These are phyloP conservation scores for Cricetomys ansorgei DNA, from an alignment of 2,113 vertebrate genomes.

Conservation along the genomic window DNA sequence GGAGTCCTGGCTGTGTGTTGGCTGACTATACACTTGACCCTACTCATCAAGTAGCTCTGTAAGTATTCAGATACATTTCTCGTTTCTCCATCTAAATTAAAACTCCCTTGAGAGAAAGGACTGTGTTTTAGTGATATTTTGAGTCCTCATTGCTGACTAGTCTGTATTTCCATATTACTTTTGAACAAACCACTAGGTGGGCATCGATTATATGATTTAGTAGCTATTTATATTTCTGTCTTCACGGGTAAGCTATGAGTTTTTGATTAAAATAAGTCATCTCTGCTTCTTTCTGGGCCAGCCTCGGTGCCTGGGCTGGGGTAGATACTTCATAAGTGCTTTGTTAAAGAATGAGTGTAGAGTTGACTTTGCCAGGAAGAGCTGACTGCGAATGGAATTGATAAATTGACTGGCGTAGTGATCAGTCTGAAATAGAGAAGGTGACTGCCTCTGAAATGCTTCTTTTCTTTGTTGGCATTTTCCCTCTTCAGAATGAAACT, in stretches of 20 bases:
- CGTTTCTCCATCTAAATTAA: not conserved
- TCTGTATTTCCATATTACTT: not conserved
- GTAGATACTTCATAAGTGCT: slow-evolving; percentile 7
- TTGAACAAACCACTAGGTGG: not conserved
- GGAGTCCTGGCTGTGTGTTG: not conserved
- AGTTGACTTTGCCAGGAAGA: slow-evolving; percentile 8
- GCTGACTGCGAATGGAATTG: slow-evolving; percentile 35
- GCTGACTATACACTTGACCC: not conserved
- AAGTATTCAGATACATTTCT: not conserved
- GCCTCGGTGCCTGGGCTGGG: not conserved
- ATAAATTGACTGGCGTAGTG: slow-evolving; percentile 28
- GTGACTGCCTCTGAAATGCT: slow-evolving; percentile 43
- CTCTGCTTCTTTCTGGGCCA: not conserved
- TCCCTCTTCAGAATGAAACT: slow-evolving; percentile 54
- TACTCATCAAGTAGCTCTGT: not conserved
- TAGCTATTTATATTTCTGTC: slow-evolving; percentile 36
- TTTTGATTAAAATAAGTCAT: slow-evolving; percentile 35
- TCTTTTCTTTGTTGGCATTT: slow-evolving; percentile 55
- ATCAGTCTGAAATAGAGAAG: slow-evolving; percentile 37
- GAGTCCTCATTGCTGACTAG: not conserved
- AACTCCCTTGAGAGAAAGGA: slow-evolving; percentile 21
- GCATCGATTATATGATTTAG: not conserved
- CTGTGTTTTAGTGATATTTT: not conserved
- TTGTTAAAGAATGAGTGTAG: slow-evolving; percentile 19
- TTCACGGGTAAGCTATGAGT: slow-evolving; percentile 19